Conservation (phyloP, 2,888 invertebrate genomes). For the Caradrina clavipalpis region DNA sequence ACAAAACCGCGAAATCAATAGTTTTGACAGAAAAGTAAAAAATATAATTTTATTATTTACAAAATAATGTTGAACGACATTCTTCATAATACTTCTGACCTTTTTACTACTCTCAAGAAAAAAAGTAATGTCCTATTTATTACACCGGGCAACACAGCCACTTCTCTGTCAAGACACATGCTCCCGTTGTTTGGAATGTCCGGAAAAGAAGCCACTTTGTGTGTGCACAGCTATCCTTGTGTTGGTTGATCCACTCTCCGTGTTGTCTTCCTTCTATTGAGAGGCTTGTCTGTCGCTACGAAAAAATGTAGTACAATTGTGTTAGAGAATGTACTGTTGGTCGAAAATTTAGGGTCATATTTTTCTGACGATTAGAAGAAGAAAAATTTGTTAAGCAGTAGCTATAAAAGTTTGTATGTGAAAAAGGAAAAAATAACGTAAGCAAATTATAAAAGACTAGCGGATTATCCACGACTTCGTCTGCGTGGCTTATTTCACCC, state of each 20-base stretch:
- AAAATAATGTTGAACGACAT: background rate
- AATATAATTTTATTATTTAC: background rate
- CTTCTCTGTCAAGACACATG: conserved; percentile 17
- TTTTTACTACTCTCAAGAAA: background rate
- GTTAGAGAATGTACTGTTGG: background rate
- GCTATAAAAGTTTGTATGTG: too few species aligned
- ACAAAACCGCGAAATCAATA: too few species aligned
- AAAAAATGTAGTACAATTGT: conserved; percentile 6
- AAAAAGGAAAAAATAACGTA: too few species aligned
- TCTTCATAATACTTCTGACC: background rate
- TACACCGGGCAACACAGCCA: conserved; percentile 24
- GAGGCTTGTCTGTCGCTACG: background rate
- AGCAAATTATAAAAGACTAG: too few species aligned
- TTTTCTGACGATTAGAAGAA: too few species aligned
- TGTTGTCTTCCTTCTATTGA: conserved; percentile 32
- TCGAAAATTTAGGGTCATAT: background rate
- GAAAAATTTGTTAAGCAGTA: too few species aligned
- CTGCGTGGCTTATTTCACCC: too few species aligned
- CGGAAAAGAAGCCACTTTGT: conserved; percentile 40
- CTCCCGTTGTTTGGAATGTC: conserved; percentile 34
- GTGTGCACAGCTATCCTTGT: conserved; percentile 23
- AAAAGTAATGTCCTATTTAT: conserved; percentile 24
- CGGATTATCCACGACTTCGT: too few species aligned
- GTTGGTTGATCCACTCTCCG: conserved; percentile 13
- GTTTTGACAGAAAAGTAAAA: too few species aligned